Base-by-base conservation (phyloP, 2,888 invertebrate species). In the Thereva nobilitata region DNA sequence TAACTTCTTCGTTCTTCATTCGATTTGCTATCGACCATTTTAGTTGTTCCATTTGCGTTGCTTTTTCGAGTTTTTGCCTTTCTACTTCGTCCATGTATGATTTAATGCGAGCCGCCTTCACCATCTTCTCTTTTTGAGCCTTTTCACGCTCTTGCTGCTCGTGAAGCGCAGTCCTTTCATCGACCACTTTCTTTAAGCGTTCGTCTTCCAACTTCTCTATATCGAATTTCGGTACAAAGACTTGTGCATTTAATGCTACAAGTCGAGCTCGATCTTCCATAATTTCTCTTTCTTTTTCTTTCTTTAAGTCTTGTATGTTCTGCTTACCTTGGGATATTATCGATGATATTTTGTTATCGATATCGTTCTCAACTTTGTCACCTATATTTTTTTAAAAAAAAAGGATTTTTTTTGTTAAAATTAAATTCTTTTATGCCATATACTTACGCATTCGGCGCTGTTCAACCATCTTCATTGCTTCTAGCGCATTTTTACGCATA, bases 111-210 rank as follows among this genome's bases (percentile, higher is more conserved):
- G 75, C 74, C 9, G 73, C 70, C 41, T 77, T 80, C 3, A 72
- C 67, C 38, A 72, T 73, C 56, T 78, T 75, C 7, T 74, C 74
- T 0, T 73, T 73, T 41, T 76, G 72, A 2, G 76, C 71, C n/a
- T 74, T 75, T 4, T 74, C 74, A 45, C 74, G 73, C 67, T 80
- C 79, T 64, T 78, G 76, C 5, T 76, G 76, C 9, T 77, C 79
- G 71, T 79, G 80, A 73, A 76, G 76, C 9, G 78, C 74, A 6
- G 80, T 80, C 73, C 77, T 77, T 76, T 86, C 85, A 9, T 76
- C 78, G 37, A 83, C 72, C 9, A 86, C 86, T 41, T 84, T 84
- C 10, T 82, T 77, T 0, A 84, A 73, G 0, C 81, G 80, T n/a
- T 78, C 82, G 12, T 82, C 80, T 44, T 86, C 86, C 53, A 77